Evolutionary conservation across 92 coral and sea anemone genomes (phyloP), one percentile per base, ranked within the genome.

Genomic region (Pocillopora grandis): DNA sequence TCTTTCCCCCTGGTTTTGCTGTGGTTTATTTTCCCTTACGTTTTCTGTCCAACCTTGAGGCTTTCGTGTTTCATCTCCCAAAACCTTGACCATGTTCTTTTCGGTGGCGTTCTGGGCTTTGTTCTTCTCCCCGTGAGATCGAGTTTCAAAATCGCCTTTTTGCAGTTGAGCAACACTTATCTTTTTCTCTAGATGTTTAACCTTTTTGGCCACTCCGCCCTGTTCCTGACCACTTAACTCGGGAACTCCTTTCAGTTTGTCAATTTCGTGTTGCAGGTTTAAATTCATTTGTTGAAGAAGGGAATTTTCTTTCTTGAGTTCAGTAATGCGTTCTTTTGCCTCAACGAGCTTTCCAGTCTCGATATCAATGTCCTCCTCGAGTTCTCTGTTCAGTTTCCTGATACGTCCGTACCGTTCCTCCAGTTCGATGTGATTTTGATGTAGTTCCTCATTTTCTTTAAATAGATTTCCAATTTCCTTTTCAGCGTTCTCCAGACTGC

Each of bases 391-490:
- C 31, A 75, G 69, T 33, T 61, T 83, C 20, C 81, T 75, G 55
- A 90, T 80, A 23, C 68, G 87, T 21, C 83, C 63, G 33, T 82
- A 67, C 76, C 79, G 83, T 78, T 78, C 88, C 59, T 90, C 89
- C 21, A 86, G 9, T 15, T 78, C 85, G 13, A 78, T n/a, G 72
- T 69, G 56, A 60, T 73, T 86, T 19, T 86, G 85, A 21, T 72
- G 85, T 14, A 79, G 57, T 31, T 86, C 89, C 12, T 86, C 79
- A 71, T 86, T 86, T 35, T 78, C 85, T 17, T 79, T 72, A 36
- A 20, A 71, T 18, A 72, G 20, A 17, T 86, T 74, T 49, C 17
- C 19, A 36, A 86, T 72, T 71, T 86, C 79, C 18, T 37, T 71
- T 63, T 86, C 70, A 11, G 85, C 83, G 12, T 18, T 21, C 18